Evolutionary conservation across 2,113 vertebrate species (phyloP).

Genomic region (Muntiacus reevesi): DNA sequence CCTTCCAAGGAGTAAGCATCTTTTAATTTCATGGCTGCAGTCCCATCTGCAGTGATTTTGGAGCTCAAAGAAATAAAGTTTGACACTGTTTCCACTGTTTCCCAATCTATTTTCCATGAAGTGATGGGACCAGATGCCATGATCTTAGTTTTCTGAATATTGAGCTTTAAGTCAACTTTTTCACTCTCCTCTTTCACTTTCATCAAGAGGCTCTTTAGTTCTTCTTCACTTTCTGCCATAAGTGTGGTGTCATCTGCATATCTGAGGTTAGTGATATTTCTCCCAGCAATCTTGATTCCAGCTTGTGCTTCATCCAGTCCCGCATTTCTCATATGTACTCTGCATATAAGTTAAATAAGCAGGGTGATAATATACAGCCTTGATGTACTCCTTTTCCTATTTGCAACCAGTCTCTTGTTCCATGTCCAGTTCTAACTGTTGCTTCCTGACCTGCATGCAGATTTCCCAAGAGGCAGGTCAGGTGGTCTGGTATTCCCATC

Average conservation of each 20-base stretch:
- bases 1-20: background rate
- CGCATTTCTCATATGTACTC: background rate
- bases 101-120: background rate
- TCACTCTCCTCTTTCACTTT: background rate
- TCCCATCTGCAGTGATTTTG: background rate
- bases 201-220: background rate
- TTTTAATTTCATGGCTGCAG: background rate
- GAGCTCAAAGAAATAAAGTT: background rate
- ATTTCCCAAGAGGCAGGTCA: background rate
- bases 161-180: background rate
- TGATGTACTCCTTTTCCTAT: background rate
- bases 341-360: background rate
- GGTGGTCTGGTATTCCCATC: background rate
- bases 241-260: background rate
- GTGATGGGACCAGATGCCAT: background rate
- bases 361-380: background rate
- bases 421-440: background rate
- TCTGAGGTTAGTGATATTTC: background rate
- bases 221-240: background rate
- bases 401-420: background rate
- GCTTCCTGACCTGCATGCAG: background rate
- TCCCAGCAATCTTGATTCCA: background rate
- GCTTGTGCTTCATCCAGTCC: background rate
- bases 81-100: background rate
- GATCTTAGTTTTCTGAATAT: background rate